Base-by-base conservation (phyloP, 2,888 invertebrate genomes). In the Cosmopolites sordidus region DNA sequence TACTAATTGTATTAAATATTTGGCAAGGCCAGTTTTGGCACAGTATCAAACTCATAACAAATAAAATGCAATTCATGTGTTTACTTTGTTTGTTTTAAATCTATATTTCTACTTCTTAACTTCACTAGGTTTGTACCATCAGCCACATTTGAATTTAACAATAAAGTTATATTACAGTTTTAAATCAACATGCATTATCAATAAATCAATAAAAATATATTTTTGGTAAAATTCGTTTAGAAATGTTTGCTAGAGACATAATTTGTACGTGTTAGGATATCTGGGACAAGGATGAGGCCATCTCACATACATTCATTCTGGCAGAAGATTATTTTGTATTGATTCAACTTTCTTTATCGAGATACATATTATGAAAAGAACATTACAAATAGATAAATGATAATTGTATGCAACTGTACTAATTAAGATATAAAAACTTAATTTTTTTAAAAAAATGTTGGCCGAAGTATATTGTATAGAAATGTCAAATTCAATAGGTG, bases 1-100 rank as follows among this genome's bases (percentile, higher is more conserved):
- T 22, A 22, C 22, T 22, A 8, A 5, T 48, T 2, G 40, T 14
- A 29, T 29, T 16, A 12, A 41, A 42, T 14, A 41, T 42, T 48
- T 48, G 48, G 48, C 48, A 48, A 30, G 17, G 17, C 22, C 41
- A 16, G 16, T 15, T 30, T 48, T 48, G 48, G 48, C 48, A 48
- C 14, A 16, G 14, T 12, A 8, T 48, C 48, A 48, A 48, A 48
- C 22, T 27, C 42, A 48, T 22, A 48, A 42, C 42, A 48, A 40
- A 47, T 47, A 40, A 48, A 48, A 41, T 48, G 48, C 48, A 42
- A 41, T n/a, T 48, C 42, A 48, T 48, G 48, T 48, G 33, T 33
- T 33, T 33, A 33, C 33, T n/a, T 11, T 33, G 33, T 33, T 33
- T 12, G 12, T 12, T 12, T 27, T 33, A 33, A 12, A 12, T 33